A percentile compares a stretch with the other conserved stretches of the same genome.
Evolutionary conservation across 2,113 vertebrate species (phyloP).

Genomic region (Hymenochirus boettgeri): DNA sequence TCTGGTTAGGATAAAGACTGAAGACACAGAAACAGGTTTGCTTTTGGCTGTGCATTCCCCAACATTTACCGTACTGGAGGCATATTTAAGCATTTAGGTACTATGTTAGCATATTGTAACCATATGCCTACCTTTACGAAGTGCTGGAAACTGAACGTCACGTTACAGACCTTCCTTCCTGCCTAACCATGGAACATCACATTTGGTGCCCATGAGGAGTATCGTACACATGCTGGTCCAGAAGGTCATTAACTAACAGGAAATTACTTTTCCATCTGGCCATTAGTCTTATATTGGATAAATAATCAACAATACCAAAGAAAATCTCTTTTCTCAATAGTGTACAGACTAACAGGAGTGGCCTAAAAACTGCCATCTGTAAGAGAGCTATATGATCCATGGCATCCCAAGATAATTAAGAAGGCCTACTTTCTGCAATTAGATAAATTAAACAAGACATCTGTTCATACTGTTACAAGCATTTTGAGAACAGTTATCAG

Average conservation of each 20-base stretch:
- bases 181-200: no score
- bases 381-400: slow-evolving; percentile 15
- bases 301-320: slow-evolving; percentile 33
- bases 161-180: no score
- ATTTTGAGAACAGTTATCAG: slow-evolving; percentile 17
- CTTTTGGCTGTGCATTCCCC: no score
- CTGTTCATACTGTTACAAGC: slow-evolving; percentile 26
- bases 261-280: slow-evolving; percentile 36
- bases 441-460: slow-evolving; percentile 36
- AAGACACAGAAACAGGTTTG: no score
- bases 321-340: slow-evolving; percentile 28
- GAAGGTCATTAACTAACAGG: slow-evolving; percentile 17
- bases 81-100: no score
- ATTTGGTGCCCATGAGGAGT: background rate
- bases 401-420: slow-evolving; percentile 23
- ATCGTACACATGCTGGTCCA: slow-evolving; percentile 13
- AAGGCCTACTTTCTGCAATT: slow-evolving; percentile 38
- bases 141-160: no score
- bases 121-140: no score
- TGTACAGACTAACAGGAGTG: slow-evolving; percentile 22
- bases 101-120: no score
- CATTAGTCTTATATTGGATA: slow-evolving; percentile 25
- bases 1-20: no score
- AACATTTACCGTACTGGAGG: no score
- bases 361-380: slow-evolving; percentile 29